phyloP scores from a whole-genome alignment of 2,113 vertebrate genomes.

The Dromiciops gliroides region DNA sequence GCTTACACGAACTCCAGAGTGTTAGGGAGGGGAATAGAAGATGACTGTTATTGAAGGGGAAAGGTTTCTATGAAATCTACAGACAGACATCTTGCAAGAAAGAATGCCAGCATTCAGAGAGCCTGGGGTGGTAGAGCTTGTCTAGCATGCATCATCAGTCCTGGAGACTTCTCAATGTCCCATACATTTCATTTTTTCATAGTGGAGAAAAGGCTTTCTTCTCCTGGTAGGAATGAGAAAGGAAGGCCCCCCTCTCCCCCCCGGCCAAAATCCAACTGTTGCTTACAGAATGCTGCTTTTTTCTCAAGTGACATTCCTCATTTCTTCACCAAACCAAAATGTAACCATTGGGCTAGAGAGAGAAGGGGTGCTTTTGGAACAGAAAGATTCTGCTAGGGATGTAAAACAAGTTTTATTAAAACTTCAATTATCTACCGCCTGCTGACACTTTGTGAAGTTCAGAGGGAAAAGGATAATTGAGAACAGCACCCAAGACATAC shows the following conservation, averaged over 20 bases:
- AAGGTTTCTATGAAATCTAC: constrained; percentile 32
- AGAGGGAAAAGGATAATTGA: constrained; percentile 52
- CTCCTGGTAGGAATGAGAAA: constrained; percentile 67
- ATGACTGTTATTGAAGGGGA: constrained; percentile 9
- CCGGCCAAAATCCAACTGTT: constrained; percentile 70
- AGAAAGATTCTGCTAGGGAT: constrained; percentile 47
- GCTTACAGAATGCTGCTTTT: constrained; percentile 67
- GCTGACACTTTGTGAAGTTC: constrained; percentile 55
- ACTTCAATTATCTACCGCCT: constrained; percentile 72
- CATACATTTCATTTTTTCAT: constrained; percentile 56
- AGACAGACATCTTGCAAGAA: constrained; percentile 23
- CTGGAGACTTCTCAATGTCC: background rate
- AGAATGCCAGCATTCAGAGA: background rate
- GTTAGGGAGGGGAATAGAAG: background rate
- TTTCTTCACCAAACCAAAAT: constrained; percentile 61
- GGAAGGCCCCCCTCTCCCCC: too few relatives aligned
- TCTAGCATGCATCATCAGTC: background rate
- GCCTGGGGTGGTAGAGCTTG: background rate
- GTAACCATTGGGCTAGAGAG: constrained; percentile 59
- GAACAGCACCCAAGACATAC: constrained; percentile 32
- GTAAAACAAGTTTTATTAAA: constrained; percentile 66
- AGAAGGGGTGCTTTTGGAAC: constrained; percentile 34
- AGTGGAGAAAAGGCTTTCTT: constrained; percentile 61
- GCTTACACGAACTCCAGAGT: background rate
- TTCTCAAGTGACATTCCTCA: constrained; percentile 62